phyloP scores from a whole-genome alignment of 2,797 vertebrate species.

The Peromyscus attwateri region DNA sequence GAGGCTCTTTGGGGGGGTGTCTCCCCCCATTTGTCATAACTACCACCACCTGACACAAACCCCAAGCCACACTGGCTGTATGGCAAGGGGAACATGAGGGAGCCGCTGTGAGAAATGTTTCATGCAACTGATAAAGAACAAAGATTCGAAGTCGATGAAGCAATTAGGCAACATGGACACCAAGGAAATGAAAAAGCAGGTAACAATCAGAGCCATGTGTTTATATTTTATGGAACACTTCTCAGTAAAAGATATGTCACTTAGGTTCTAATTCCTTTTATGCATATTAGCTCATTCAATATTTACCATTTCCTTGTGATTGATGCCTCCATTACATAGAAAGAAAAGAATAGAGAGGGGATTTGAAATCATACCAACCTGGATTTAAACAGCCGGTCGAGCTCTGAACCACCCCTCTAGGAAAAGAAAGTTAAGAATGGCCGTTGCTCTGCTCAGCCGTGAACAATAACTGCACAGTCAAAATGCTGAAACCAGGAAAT shows the following conservation, averaged over 20 bases:
- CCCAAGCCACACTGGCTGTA: background rate
- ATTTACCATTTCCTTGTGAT: background rate
- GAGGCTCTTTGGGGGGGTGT: background rate
- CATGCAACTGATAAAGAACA: background rate
- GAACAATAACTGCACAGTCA: background rate
- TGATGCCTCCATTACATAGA: background rate
- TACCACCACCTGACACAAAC: background rate
- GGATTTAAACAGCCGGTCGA: background rate
- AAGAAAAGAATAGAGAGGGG: background rate
- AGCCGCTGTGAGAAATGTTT: background rate
- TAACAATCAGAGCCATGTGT: background rate
- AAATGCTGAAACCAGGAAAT: background rate
- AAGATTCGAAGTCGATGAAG: conserved; percentile 3
- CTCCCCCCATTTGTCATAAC: background rate
- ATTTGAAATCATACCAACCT: background rate
- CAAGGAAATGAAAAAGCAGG: background rate
- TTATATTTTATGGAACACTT: background rate
- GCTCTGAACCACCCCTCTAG: background rate
- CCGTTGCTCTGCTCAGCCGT: background rate
- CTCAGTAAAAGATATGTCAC: background rate
- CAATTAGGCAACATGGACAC: background rate
- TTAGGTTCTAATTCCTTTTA: conserved; percentile 23
- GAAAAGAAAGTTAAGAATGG: background rate
- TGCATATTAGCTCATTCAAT: background rate
- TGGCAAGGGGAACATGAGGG: background rate